These are phyloP conservation scores for Cyrtodaria siliqua DNA, from an alignment of 2,888 invertebrate species.

Conservation along the genomic window DNA sequence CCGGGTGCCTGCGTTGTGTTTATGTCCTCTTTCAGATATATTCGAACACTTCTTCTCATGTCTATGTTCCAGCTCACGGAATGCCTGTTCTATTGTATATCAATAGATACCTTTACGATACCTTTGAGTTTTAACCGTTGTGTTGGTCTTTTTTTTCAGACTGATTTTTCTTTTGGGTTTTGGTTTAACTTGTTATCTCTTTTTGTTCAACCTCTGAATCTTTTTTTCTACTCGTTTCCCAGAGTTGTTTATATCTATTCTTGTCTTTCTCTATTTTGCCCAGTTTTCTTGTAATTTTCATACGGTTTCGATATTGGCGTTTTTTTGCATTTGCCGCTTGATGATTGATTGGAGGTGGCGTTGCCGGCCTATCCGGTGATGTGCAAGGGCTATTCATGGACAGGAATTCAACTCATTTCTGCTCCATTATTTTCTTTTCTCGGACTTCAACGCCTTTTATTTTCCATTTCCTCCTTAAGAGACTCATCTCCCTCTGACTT, in stretches of 20 bases:
- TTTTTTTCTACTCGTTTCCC: constrained; percentile 2
- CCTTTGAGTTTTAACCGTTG: not conserved
- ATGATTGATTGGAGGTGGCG: constrained; percentile 4
- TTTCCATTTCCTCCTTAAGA: too few relatives aligned
- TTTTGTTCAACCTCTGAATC: too few relatives aligned
- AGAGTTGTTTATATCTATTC: not conserved
- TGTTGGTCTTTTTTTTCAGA: not conserved
- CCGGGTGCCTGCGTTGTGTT: constrained; percentile 52
- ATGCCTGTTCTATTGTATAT: constrained; percentile 2
- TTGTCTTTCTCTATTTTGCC: constrained; percentile 1
- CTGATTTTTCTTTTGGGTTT: not conserved
- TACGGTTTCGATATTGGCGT: constrained; percentile 17
- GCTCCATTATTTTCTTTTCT: constrained; percentile 9
- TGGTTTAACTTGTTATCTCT: not conserved
- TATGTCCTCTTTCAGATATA: constrained; percentile 48
- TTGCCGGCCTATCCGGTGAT: too few relatives aligned
- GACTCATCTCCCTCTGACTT: not conserved
- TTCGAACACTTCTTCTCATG: constrained; percentile 14
- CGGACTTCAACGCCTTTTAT: too few relatives aligned
- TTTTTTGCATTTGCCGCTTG: constrained; percentile 13
- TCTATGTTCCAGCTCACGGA: constrained; percentile 12
- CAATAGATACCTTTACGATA: not conserved
- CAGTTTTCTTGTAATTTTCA: too few relatives aligned
- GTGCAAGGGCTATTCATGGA: too few relatives aligned
- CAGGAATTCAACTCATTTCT: constrained; percentile 9